Base-by-base conservation (phyloP, 2,113 vertebrate genomes). In the Malurus melanocephalus region DNA sequence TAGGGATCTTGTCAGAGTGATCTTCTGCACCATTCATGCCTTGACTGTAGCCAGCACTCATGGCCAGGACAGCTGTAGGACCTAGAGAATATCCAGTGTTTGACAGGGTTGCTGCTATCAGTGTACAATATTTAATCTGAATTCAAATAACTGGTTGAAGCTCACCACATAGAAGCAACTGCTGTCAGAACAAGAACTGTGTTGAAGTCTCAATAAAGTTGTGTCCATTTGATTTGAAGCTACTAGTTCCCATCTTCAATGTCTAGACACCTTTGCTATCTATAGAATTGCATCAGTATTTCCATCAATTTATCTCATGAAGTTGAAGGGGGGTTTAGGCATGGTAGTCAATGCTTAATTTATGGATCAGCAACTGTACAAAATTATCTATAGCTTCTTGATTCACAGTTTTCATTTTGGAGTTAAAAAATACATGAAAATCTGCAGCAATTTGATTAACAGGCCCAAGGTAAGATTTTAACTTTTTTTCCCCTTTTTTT, bases 381-480 rank as follows among this genome's bases (percentile, higher is more conserved):
- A 26, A 78, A 67, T 49, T 83, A 16, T 16, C 7, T 35, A 7
- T 28, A n/a, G 13, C 4, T 67, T 71, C 26, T 67, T 83, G 42
- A 7, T 56, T 85, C 56, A 38, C 14, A 27, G 11, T 51, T 42
- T 87, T 65, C 8, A 52, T 42, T 86, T 69, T 72, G 42, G 18
- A 68, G 30, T 72, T 43, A 14, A 80, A 78, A 78, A 82, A 38
- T 5, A 46, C 10, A 46, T 14, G 0, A 84, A 87, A 87, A 69
- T 77, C 35, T 62, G 48, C 26, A 85, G 40, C 5, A 85, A 33
- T 85, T 74, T 90, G 60, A 92, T 88, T 65, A 86, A 84, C 68
- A 84, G 20, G 4, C 3, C 13, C 7, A 32, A 21, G 5, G 11
- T 59, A 73, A 87, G 46, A 60, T 75, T 90, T 78, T 32, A 87